A percentile compares a stretch with the other conserved stretches of the same genome.
These are phyloP conservation scores for Myotis planiceps DNA, from an alignment of 2,797 vertebrate genomes.

Conservation along the genomic window DNA sequence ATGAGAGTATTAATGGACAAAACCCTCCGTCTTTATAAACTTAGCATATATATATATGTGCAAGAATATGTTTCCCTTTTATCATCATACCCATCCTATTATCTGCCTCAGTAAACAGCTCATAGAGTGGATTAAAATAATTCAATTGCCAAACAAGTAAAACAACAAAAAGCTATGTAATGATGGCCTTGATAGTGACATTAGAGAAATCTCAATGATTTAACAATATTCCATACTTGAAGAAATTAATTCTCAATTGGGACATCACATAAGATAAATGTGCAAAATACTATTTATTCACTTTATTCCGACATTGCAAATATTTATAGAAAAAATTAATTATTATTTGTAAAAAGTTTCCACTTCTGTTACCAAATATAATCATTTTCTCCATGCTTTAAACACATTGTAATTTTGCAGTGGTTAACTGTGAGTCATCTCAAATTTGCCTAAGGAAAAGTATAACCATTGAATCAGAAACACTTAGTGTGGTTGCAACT, in stretches of 20 bases:
- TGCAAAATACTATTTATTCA: neutral
- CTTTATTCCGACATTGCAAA: conserved; percentile 11
- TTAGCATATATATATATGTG: neutral
- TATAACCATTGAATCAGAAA: conserved; percentile 17
- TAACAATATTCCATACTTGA: neutral
- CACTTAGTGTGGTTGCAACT: neutral
- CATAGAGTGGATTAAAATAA: conserved; percentile 1
- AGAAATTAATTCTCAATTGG: neutral
- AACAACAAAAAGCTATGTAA: neutral
- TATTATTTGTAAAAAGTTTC: conserved; percentile 35
- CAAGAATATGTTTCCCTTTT: neutral
- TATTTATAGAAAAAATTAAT: conserved; percentile 21
- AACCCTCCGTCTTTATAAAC: neutral
- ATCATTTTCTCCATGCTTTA: conserved; percentile 49
- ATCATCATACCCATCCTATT: neutral
- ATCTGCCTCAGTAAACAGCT: neutral
- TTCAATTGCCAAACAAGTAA: neutral
- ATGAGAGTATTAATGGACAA: neutral
- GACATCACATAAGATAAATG: neutral
- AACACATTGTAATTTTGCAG: conserved; percentile 31
- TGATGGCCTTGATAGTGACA: neutral
- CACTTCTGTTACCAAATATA: conserved; percentile 46
- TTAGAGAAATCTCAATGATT: neutral
- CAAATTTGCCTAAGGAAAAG: conserved; percentile 57
- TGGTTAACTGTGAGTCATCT: conserved; percentile 34